Base-by-base conservation (phyloP, 2,113 vertebrate species). In the Serinus canaria region DNA sequence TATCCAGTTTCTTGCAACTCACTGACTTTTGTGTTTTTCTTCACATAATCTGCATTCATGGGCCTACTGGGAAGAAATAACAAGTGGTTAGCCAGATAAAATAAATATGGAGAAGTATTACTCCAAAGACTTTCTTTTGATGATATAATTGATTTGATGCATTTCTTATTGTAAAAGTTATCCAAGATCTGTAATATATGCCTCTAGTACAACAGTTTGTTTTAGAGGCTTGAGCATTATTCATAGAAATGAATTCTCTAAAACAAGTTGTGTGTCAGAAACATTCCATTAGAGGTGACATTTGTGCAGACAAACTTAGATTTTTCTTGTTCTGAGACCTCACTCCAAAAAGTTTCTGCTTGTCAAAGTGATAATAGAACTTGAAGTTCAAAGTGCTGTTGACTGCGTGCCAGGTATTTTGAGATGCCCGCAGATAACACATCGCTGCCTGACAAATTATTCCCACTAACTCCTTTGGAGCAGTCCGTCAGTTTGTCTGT, bases 331-430 rank as follows among this genome's bases (percentile, higher is more conserved):
- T 79, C 46, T 85, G 35, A 93, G 67, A 73, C 28, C 70, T 83
- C 22, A 43, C 12, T 80, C 28, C 4, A 13, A 12, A 53, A 96
- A 96, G 67, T 83, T 95, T 85, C 58, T 79, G 16, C 53, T 91
- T 76, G n/a, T 3, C 3, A 85, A 85, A 85, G 31, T 92, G 82
- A 66, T 90, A 90, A 76, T 11, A 88, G 79, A 53, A 69, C 55
- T 76, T 85, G 41, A 46, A 96, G 59, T 93, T 92, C 82, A 94
- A 94, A 90, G 92, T 46, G 15, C 8, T 80, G 90, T 85, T 90
- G 75, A 80, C 41, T 76, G 67, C 66, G 13, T 88, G 59, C 72
- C 58, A 73, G 72, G 46, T 93, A 76, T 92, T 90, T 92, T 90
- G 90, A 85, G 37, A 76, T 2, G 41, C 63, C 75, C 85, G 67